Conservation (phyloP, 2,888 invertebrate genomes). For the Polydrusus pterygomalis region DNA sequence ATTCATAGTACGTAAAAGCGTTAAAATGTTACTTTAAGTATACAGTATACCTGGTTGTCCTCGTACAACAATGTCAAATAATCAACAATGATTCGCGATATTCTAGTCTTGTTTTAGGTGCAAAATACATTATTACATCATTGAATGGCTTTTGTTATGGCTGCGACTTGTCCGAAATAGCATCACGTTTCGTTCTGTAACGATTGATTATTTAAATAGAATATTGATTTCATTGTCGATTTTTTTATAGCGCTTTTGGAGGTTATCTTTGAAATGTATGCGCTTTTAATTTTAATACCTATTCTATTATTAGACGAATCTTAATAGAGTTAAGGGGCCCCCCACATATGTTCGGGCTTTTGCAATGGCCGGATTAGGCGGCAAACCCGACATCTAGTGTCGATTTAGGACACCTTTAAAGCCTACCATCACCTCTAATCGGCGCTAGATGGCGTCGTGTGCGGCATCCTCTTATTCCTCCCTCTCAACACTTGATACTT, state of each 20-base stretch:
- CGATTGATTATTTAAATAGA: slow-evolving; percentile 38
- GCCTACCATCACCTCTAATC: too few relatives aligned
- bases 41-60: too few relatives aligned
- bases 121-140: slow-evolving; percentile 43
- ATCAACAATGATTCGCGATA: background rate
- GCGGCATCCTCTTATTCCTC: too few relatives aligned
- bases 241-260: slow-evolving; percentile 34
- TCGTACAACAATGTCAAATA: background rate
- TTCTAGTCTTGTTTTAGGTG: slow-evolving; percentile 7
- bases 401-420: too few relatives aligned
- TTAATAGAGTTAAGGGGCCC: background rate
- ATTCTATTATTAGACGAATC: background rate
- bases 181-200: slow-evolving; percentile 42
- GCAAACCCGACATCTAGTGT: too few relatives aligned
- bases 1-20: too few relatives aligned
- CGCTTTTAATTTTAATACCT: background rate
- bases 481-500: too few relatives aligned
- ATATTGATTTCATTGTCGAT: slow-evolving; percentile 41
- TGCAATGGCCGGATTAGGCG: too few relatives aligned
- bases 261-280: slow-evolving; percentile 19
- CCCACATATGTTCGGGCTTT: background rate
- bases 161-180: slow-evolving; percentile 31
- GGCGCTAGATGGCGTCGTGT: too few relatives aligned
- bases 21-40: too few relatives aligned
- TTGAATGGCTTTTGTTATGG: slow-evolving; percentile 20